phyloP scores from a whole-genome alignment of 2,888 invertebrate genomes.

The Mechanitis mazaeus region DNA sequence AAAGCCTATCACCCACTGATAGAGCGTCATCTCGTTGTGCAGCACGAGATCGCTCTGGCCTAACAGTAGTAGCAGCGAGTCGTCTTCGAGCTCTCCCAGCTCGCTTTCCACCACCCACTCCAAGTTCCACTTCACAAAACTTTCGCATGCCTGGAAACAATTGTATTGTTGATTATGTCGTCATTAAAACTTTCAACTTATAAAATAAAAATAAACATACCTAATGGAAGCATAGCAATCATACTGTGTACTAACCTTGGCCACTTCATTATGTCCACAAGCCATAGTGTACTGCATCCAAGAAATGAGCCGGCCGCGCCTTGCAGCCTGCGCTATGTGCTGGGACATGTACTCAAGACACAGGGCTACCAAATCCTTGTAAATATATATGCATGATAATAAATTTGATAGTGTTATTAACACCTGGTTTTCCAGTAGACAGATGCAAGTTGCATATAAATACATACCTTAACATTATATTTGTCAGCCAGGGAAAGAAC shows the following conservation, averaged over 20 bases:
- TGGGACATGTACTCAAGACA: slow-evolving; percentile 92
- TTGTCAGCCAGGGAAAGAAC: slow-evolving; percentile 94
- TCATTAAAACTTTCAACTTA: not conserved
- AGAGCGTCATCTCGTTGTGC: slow-evolving; percentile 91
- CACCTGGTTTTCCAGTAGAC: not conserved
- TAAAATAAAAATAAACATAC: too few species aligned
- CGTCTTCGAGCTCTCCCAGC: slow-evolving; percentile 88
- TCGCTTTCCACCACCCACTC: slow-evolving; percentile 86
- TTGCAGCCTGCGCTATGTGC: slow-evolving; percentile 90
- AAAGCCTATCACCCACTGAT: slow-evolving; percentile 65
- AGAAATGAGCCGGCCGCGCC: slow-evolving; percentile 87
- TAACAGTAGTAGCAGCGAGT: slow-evolving; percentile 84
- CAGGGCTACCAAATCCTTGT: slow-evolving; percentile 85
- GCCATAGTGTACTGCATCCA: slow-evolving; percentile 95
- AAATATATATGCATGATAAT: slow-evolving; percentile 18
- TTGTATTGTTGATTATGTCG: not conserved
- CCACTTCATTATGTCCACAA: slow-evolving; percentile 85
- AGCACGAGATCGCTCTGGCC: slow-evolving; percentile 92
- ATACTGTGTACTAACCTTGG: slow-evolving; percentile 55
- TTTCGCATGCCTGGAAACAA: slow-evolving; percentile 79
- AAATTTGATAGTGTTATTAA: not conserved
- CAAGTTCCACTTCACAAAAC: slow-evolving; percentile 94
- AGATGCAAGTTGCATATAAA: slow-evolving; percentile 5
- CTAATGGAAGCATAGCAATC: too few species aligned
- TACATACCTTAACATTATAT: slow-evolving; percentile 89